Evolutionary conservation across 2,888 invertebrate species (phyloP), one percentile per base, ranked within the genome.

Genomic region (Beris chalybata): DNA sequence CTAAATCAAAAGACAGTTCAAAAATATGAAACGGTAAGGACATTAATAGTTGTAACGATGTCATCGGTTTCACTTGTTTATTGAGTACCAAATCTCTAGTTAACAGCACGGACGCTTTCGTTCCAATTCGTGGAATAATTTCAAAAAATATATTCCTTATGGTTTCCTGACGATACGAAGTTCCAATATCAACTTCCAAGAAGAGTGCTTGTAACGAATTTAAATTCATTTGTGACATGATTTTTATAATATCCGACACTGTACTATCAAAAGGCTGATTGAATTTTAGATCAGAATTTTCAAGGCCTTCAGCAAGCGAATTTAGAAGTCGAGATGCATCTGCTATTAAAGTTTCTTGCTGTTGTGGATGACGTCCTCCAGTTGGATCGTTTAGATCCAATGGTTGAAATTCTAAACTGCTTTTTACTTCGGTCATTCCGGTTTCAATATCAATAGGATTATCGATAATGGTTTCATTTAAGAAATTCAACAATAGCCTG

Each of bases 141-240:
- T 90, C 90, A 71, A 89, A 78, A 74, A 90, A 89, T 73, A 90
- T 87, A 74, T 90, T 90, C 54, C 88, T 83, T 30, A 88, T 85
- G 0, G 90, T 90, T 76, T 90, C 90, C 76, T 89, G 84, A 32
- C 87, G 86, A 73, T 90, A 90, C 71, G 90, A 90, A 4, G 90
- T 90, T 1, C 90, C 89, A 0, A 87, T 78, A 2, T 85, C 84
- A 30, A 87, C 78, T 70, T 86, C 85, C 5, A 83, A 81, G 71
- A 86, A 86, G 0, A 87, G 76, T 32, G 81, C 81, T 52, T 76
- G 76, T 4, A 81, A 66, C 5, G 80, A 79, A 38, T 76, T 74
- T 57, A 76, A 78, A 68, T 81, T 77, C 76, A 81, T 77, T 75
- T 78, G 76, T 15, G 78, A 78, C 4, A 81, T 73, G 0, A 80